phyloP scores from a whole-genome alignment of 2,888 invertebrate species.

The Caenorhabditis becei region DNA sequence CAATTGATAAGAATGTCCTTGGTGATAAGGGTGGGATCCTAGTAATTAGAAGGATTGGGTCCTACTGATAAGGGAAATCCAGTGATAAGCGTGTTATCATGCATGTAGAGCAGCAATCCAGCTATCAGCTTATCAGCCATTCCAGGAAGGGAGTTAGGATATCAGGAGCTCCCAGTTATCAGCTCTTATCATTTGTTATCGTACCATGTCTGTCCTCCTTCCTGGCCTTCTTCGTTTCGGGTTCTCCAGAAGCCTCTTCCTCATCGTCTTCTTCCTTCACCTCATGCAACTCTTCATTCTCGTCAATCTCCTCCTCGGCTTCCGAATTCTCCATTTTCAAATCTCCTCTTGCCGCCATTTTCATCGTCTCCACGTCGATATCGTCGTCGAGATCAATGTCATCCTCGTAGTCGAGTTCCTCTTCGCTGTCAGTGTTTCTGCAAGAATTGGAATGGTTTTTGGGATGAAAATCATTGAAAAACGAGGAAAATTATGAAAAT shows the following conservation, averaged over 20 bases:
- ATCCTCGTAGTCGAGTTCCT: conserved; percentile 53
- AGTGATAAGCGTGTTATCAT: no score
- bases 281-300: conserved; percentile 11
- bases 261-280: conserved; percentile 1
- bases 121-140: no score
- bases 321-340: not conserved
- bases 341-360: conserved; percentile 39
- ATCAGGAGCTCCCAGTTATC: no score
- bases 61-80: no score
- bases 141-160: no score
- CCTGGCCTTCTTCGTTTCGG: conserved; percentile 13
- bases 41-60: no score
- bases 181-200: no score
- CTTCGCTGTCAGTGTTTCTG: conserved; percentile 40
- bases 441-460: no score
- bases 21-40: no score
- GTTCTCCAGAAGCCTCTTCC: conserved; percentile 17
- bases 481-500: not conserved
- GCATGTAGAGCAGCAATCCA: no score
- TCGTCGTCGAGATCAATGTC: conserved; percentile 61
- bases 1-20: no score
- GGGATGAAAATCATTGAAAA: no score
- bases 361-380: conserved; percentile 62
- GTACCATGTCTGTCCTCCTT: conserved; percentile 33
- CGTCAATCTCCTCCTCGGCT: conserved; percentile 7